phyloP scores from a whole-genome alignment of 2,888 invertebrate species.

The Eupsilia transversa region DNA sequence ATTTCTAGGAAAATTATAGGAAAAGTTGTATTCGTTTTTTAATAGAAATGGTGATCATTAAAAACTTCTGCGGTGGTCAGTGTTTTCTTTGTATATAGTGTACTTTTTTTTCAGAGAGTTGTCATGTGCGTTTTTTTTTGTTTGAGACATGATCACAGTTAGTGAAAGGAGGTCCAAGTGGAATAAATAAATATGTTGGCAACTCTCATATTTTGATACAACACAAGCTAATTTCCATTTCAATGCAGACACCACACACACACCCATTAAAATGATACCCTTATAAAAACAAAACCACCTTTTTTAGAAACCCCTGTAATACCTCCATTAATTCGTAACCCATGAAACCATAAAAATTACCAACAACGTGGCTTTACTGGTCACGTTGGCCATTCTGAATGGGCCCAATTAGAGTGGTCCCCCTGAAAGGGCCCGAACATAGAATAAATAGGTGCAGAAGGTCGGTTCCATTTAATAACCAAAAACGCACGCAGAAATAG shows the following conservation, averaged over 20 bases:
- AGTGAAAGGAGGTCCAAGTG: not conserved
- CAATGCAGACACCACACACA: constrained; percentile 26
- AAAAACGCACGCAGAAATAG: not conserved
- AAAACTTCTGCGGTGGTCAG: not conserved
- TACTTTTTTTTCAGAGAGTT: not conserved
- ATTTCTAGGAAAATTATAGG: not conserved
- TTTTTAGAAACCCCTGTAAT: constrained; percentile 30
- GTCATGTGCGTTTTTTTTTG: not conserved
- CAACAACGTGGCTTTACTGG: constrained; percentile 66
- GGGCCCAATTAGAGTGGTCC: constrained; percentile 80
- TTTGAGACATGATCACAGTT: not conserved
- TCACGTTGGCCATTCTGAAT: constrained; percentile 79
- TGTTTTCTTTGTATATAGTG: not conserved
- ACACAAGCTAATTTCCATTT: constrained; percentile 35
- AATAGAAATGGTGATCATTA: constrained; percentile 2
- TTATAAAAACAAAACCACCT: constrained; percentile 37
- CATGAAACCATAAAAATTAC: constrained; percentile 71
- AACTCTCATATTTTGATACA: constrained; percentile 25
- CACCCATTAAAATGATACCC: constrained; percentile 42
- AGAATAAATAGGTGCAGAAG: constrained; percentile 23
- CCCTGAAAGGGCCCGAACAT: constrained; percentile 60
- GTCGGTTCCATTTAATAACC: not conserved
- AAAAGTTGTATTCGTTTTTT: not conserved
- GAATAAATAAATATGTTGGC: not conserved
- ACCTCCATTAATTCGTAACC: constrained; percentile 49